Evolutionary conservation across 2,888 invertebrate genomes (phyloP).

Genomic region (Biston stratarius): DNA sequence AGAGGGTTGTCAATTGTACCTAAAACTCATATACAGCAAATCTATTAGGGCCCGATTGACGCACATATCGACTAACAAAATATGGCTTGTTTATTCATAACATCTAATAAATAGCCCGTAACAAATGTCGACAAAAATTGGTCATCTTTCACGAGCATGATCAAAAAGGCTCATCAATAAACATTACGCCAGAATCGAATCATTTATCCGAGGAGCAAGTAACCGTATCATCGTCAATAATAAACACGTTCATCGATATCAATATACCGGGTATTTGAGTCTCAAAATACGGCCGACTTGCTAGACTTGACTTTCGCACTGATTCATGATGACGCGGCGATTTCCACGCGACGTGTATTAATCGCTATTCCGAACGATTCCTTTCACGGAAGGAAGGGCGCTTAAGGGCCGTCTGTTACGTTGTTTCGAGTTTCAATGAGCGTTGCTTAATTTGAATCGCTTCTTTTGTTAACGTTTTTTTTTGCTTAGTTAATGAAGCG

Average conservation of each 20-base stretch:
- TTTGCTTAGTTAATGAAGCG: constrained; percentile 36
- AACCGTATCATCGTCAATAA: constrained; percentile 50
- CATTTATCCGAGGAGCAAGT: constrained; percentile 28
- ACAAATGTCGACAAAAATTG: constrained; percentile 15
- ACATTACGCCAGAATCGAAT: constrained; percentile 31
- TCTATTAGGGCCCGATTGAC: not conserved
- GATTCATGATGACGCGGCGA: constrained; percentile 69
- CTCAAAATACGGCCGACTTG: constrained; percentile 56
- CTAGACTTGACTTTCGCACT: constrained; percentile 58
- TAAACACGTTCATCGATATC: constrained; percentile 59
- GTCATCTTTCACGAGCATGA: constrained; percentile 19
- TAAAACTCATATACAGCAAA: not conserved
- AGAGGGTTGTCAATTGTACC: too few relatives aligned
- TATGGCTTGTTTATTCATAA: constrained; percentile 4
- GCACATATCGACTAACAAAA: not conserved
- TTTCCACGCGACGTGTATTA: constrained; percentile 66
- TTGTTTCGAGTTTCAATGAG: constrained; percentile 70
- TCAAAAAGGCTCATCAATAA: constrained; percentile 30
- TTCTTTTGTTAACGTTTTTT: constrained; percentile 53
- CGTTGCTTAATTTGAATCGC: constrained; percentile 67
- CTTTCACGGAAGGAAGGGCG: constrained; percentile 48
- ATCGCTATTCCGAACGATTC: constrained; percentile 56
- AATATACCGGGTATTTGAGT: constrained; percentile 71
- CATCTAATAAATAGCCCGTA: constrained; percentile 15
- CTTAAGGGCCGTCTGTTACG: constrained; percentile 57